These are phyloP conservation scores for Sisor rabdophorus DNA, from an alignment of 2,113 vertebrate genomes.

Conservation along the genomic window DNA sequence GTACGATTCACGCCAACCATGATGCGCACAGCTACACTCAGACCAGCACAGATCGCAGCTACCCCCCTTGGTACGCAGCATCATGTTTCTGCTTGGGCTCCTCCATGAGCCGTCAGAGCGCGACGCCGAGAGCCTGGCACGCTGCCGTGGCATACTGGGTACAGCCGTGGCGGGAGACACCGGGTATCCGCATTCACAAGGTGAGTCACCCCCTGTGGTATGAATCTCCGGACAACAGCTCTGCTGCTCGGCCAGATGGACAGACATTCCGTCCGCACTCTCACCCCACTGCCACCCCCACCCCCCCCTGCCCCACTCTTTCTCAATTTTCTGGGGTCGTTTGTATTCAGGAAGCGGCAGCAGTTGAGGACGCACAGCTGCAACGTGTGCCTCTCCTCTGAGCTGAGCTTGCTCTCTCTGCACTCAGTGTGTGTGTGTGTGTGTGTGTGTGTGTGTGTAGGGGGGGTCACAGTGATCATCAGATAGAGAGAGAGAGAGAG, in stretches of 20 bases:
- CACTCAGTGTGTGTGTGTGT: constrained; percentile 32
- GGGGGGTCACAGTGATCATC: constrained; percentile 31
- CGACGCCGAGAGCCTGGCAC: constrained; percentile 58
- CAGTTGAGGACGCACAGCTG: constrained; percentile 41
- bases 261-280: constrained; percentile 67
- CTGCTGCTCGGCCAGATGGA: constrained; percentile 75
- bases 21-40: constrained; percentile 72
- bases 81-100: constrained; percentile 65
- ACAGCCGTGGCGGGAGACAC: constrained; percentile 53
- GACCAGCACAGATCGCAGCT: constrained; percentile 72
- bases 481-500: constrained; percentile 31
- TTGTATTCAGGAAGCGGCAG: constrained; percentile 39
- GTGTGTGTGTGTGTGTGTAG: constrained; percentile 31
- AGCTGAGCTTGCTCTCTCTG: constrained; percentile 33
- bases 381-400: constrained; percentile 42
- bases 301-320: constrained; percentile 3
- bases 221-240: constrained; percentile 70
- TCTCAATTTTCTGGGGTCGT: constrained; percentile 31
- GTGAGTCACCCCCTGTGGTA: constrained; percentile 63
- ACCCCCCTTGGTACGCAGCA: constrained; percentile 62
- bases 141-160: constrained; percentile 55
- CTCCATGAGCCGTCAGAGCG: constrained; percentile 71
- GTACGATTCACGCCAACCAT: constrained; percentile 72
- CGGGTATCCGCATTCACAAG: constrained; percentile 66
- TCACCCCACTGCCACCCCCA: constrained; percentile 11